phyloP scores from a whole-genome alignment of 2,888 invertebrate genomes.

The Taphrorychus bicolor region DNA sequence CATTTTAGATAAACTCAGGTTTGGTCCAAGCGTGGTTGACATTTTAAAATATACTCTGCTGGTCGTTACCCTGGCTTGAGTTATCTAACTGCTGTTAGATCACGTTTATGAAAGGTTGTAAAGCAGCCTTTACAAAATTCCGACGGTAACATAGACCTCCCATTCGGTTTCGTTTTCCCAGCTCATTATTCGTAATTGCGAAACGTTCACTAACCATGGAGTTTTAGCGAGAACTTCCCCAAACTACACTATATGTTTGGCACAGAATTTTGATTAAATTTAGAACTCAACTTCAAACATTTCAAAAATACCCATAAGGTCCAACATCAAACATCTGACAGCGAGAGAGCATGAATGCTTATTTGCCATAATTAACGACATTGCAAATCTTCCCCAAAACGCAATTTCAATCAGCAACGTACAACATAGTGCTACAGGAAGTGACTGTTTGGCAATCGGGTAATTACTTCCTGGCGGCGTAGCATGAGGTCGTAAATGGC shows the following conservation, averaged over 20 bases:
- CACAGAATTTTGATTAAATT: too few relatives aligned
- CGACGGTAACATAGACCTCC: conserved; percentile 2
- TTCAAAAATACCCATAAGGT: too few relatives aligned
- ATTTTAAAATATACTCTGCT: neutral
- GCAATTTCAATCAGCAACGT: neutral
- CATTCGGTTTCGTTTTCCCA: conserved; percentile 12
- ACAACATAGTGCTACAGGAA: conserved; percentile 19
- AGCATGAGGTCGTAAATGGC: neutral
- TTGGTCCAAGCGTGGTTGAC: too few relatives aligned
- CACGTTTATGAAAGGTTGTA: conserved; percentile 8
- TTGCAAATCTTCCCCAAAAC: neutral
- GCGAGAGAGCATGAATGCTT: too few relatives aligned
- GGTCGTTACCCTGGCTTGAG: conserved; percentile 1
- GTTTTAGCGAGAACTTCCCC: conserved; percentile 1
- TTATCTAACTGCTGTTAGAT: conserved; percentile 1
- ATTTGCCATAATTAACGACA: too few relatives aligned
- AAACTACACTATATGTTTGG: too few relatives aligned
- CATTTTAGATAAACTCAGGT: too few relatives aligned
- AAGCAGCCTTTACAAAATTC: conserved; percentile 4
- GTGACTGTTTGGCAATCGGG: conserved; percentile 11
- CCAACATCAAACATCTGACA: too few relatives aligned
- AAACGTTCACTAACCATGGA: neutral
- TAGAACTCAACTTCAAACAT: too few relatives aligned
- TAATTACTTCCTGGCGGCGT: conserved; percentile 22
- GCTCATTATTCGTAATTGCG: conserved; percentile 10